Evolutionary conservation across 2,888 invertebrate genomes (phyloP), one percentile per base, ranked within the genome.

Genomic region (Agrypnus murinus): DNA sequence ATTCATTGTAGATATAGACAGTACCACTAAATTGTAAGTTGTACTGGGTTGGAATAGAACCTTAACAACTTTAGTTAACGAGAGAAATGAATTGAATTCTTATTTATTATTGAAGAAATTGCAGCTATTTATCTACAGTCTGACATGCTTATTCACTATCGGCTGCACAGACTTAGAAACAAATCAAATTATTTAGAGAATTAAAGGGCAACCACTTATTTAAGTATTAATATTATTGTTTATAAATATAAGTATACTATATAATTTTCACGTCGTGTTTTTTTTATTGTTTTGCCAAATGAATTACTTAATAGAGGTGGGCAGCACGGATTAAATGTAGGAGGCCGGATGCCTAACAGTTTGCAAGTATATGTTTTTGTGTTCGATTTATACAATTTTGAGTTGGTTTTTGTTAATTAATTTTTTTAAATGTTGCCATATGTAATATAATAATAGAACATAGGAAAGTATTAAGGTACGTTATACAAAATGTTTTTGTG

Each of bases 1-100:
- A 80, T 80, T 80, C 77, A 73, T 65, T 74, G 65, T 66, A 75
- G 74, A 75, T 75, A 72, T 73, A 76, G 71, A 72, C 75, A 40
- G 62, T 74, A 71, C 71, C 69, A 71, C 71, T 72, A 73, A 73
- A 65, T 73, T 69, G 68, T 73, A 67, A 63, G 68, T 50, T 67
- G 63, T 68, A 65, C 60, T 73, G 36, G 65, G 62, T 64, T 60
- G 57, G 67, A 64, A 65, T 46, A 63, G 53, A 48, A 46, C 32
- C 38, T 31, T 53, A 40, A 64, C 50, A 46, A 14, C 46, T 50
- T 58, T 59, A 48, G 55, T 57, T 64, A 55, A 55, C 25, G 55
- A 34, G n/a, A 36, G 57, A 46, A 14, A n/a, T 36, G 53, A 50
- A 31, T 32, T 63, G 34, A 63, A 55, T 36, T 38, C 5, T 65